These are phyloP conservation scores for Perizoma affinitatum DNA, from an alignment of 2,888 invertebrate genomes.

Conservation along the genomic window DNA sequence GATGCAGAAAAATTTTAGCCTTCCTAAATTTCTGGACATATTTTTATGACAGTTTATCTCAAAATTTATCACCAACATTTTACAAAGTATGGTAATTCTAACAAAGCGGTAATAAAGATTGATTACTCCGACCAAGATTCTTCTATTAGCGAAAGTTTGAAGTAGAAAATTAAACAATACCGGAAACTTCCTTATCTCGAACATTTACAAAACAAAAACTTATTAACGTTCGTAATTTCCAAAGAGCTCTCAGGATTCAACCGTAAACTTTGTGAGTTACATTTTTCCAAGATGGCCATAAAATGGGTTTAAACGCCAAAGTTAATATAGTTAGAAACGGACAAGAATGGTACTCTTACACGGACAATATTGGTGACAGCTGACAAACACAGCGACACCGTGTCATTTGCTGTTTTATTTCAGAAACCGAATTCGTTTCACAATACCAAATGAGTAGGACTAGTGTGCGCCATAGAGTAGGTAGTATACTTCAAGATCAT, in stretches of 20 bases:
- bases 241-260: conserved; percentile 32
- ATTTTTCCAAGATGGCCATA: conserved; percentile 24
- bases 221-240: conserved; percentile 34
- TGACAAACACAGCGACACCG: too few relatives aligned
- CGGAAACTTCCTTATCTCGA: conserved; percentile 29
- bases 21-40: conserved; percentile 4
- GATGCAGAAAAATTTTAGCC: conserved; percentile 17
- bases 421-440: too few relatives aligned
- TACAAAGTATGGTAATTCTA: not conserved
- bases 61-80: not conserved
- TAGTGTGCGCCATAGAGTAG: too few relatives aligned
- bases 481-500: too few relatives aligned
- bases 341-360: not conserved
- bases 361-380: not conserved
- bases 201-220: conserved; percentile 31
- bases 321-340: conserved; percentile 38
- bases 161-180: conserved; percentile 36
- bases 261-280: conserved; percentile 21
- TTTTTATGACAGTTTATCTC: not conserved
- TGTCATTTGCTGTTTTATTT: too few relatives aligned
- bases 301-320: conserved; percentile 29
- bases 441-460: too few relatives aligned
- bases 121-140: conserved; percentile 25
- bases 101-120: conserved; percentile 27
- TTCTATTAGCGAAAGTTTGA: conserved; percentile 29